Percentiles rank a stretch among this genome's conserved stretches.
These are phyloP conservation scores for Chironomus tentans DNA, from an alignment of 2,888 invertebrate genomes.

Conservation along the genomic window DNA sequence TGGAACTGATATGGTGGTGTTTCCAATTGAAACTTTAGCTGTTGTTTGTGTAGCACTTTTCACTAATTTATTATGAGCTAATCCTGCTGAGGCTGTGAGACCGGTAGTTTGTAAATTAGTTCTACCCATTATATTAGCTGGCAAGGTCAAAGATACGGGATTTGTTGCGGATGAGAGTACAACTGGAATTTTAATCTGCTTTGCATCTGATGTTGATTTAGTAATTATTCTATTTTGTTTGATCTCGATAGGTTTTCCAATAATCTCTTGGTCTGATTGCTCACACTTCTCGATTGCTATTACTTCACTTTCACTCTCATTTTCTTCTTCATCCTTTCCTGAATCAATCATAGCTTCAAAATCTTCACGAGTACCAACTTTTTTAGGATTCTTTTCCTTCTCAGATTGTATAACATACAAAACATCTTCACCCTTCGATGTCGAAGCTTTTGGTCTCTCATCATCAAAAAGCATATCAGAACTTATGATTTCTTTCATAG, in stretches of 20 bases:
- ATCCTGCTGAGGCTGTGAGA: slow-evolving; percentile 32
- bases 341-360: slow-evolving; percentile 57
- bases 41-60: slow-evolving; percentile 52
- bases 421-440: slow-evolving; percentile 34
- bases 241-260: slow-evolving; percentile 31
- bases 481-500: slow-evolving; percentile 35
- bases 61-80: slow-evolving; percentile 44
- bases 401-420: slow-evolving; percentile 29
- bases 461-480: slow-evolving; percentile 10
- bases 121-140: slow-evolving; percentile 11
- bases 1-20: slow-evolving; percentile 42
- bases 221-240: background rate
- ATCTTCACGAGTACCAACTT: slow-evolving; percentile 54
- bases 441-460: slow-evolving; percentile 37
- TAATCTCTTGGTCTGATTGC: slow-evolving; percentile 25
- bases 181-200: slow-evolving; percentile 7
- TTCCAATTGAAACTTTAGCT: slow-evolving; percentile 43
- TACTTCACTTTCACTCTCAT: slow-evolving; percentile 31
- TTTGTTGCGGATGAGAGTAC: background rate
- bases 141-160: background rate
- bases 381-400: slow-evolving; percentile 40
- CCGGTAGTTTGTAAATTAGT: slow-evolving; percentile 35
- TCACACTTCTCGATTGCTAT: slow-evolving; percentile 33
- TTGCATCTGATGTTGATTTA: background rate
- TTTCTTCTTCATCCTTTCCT: slow-evolving; percentile 48